A percentile compares a stretch with the other conserved stretches of the same genome.
phyloP scores from a whole-genome alignment of 2,797 vertebrate genomes.

The Chelon auratus region DNA sequence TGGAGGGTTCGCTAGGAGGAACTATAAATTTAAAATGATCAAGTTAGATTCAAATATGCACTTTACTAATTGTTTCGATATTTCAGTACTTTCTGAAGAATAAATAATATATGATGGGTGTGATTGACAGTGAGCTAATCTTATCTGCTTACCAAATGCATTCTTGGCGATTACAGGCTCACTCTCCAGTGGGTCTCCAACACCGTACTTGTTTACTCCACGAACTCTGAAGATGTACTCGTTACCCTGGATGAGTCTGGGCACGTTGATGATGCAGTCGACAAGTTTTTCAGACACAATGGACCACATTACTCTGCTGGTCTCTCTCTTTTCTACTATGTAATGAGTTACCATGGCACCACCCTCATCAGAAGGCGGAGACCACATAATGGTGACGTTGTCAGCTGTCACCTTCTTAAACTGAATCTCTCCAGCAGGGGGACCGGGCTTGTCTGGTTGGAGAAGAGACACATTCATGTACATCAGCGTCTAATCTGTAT shows the following conservation, averaged over 20 bases:
- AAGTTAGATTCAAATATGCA: slow-evolving; percentile 9
- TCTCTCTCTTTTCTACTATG: slow-evolving; percentile 97
- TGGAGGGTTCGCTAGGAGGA: slow-evolving; percentile 93
- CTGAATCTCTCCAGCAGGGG: slow-evolving; percentile 92
- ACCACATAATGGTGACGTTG: slow-evolving; percentile 94
- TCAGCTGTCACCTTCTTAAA: slow-evolving; percentile 96
- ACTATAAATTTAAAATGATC: slow-evolving; percentile 80
- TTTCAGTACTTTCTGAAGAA: too few species aligned
- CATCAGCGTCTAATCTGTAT: slow-evolving; percentile 15
- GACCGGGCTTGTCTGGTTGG: slow-evolving; percentile 93
- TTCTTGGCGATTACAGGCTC: slow-evolving; percentile 92
- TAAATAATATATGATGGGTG: too few species aligned
- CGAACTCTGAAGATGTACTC: slow-evolving; percentile 97
- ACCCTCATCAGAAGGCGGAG: slow-evolving; percentile 93
- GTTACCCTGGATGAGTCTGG: slow-evolving; percentile 97
- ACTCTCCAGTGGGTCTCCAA: slow-evolving; percentile 95
- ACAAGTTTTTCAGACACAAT: slow-evolving; percentile 94
- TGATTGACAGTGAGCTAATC: background rate
- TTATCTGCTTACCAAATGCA: slow-evolving; percentile 88
- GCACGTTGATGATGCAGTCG: slow-evolving; percentile 91
- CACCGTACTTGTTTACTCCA: slow-evolving; percentile 96
- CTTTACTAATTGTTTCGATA: too few species aligned
- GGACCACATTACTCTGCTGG: slow-evolving; percentile 97
- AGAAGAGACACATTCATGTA: slow-evolving; percentile 1
- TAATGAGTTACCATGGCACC: slow-evolving; percentile 96